Evolutionary conservation across 1,140 invertebrate genomes (phyloP).

Genomic region (Callitettix versicolor): DNA sequence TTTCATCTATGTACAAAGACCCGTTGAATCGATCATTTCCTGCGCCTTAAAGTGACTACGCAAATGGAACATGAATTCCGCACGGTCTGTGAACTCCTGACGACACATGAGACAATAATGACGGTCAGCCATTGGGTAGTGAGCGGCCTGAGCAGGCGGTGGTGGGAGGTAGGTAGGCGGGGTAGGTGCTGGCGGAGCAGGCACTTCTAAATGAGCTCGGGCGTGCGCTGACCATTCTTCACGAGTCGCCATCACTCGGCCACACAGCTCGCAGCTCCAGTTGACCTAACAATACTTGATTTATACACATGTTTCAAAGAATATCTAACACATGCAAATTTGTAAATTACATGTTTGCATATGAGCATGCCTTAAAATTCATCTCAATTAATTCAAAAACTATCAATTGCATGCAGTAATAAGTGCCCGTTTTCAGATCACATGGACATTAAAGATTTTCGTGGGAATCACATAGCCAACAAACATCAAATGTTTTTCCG

Average conservation of each 20-base stretch:
- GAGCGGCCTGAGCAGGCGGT: conserved; percentile 9
- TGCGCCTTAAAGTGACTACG: conserved; percentile 42
- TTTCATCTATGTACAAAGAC: no score
- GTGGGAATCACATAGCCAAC: no score
- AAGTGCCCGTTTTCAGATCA: no score
- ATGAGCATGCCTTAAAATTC: no score
- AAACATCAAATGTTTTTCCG: no score
- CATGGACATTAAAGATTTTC: no score
- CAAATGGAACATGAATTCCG: conserved; percentile 58
- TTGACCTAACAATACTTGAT: conserved; percentile 29
- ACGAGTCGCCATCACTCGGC: conserved; percentile 50
- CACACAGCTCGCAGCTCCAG: conserved; percentile 63
- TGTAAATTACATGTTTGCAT: no score
- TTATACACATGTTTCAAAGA: no score
- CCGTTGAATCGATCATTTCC: no score
- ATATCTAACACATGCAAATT: no score
- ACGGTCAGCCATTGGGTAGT: conserved; percentile 25
- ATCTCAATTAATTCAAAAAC: no score
- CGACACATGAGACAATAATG: conserved; percentile 50
- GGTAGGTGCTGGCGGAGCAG: conserved; percentile 33
- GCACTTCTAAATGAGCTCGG: conserved; percentile 47
- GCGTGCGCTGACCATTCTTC: conserved; percentile 66
- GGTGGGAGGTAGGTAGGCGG: conserved; percentile 33
- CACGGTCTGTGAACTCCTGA: conserved; percentile 50
- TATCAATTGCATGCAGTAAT: no score